Base-by-base conservation (phyloP, 2,888 invertebrate species). In the Pteria penguin region DNA sequence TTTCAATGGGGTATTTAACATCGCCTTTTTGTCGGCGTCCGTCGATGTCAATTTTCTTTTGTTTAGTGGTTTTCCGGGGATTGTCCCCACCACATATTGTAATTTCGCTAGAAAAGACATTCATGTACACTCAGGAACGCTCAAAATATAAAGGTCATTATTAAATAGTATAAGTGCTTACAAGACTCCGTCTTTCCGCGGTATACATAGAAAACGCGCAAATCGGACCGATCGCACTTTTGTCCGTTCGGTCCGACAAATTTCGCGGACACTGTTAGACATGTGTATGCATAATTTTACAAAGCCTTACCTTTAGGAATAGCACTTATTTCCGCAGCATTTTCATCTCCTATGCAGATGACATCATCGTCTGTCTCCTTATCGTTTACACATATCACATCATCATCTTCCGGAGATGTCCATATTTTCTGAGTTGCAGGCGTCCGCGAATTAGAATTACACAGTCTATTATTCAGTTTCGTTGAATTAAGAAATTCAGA, bases 271-370 rank as follows among this genome's bases (percentile, higher is more conserved):
- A 18, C 4, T 22, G 58, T 22, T 18, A 29, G 24, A 8, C 24
- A 24, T 5, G 18, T 24, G 58, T 26, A 27, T 29, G 11, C 8
- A 26, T 24, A 22, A 22, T 24, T 18, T 58, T 24, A 27, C 58
- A 63, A 63, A 61, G 14, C 29, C 26, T 31, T 54, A 68, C 29
- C 57, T 31, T 31, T 60, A 27, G 60, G 60, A 11, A 60, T 60
- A 60, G 27, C 27, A 60, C 60, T 60, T 26, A 60, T 26, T 24
- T 60, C 60, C 27, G 60, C 60, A 8, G 24, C 24, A 11, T 60
- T 29, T 8, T 60, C 27, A 8, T 60, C 27, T 8, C 11, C 60
- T 60, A 65, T 36, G 45, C 65, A 65, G 8, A 65, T 65, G 1
- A 65, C 65, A 36, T 65, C 65, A 22, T 31, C 31, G 1, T 14